Percentiles rank a stretch among this genome's conserved stretches.
These are phyloP conservation scores for Drosophila equinoxialis DNA, from an alignment of 1,140 invertebrate genomes.

Conservation along the genomic window DNA sequence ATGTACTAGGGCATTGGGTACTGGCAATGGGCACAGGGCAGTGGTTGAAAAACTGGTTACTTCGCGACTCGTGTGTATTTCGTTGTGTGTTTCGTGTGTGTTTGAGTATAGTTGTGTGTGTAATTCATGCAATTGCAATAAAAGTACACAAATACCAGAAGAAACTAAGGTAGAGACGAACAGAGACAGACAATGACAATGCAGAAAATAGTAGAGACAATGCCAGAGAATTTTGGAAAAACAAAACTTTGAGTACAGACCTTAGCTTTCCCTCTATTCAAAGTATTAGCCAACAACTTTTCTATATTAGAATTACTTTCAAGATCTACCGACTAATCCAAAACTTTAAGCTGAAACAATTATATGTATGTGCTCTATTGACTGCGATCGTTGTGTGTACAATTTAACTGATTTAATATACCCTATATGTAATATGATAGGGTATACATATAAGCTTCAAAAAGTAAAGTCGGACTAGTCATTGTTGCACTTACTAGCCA, in stretches of 20 bases:
- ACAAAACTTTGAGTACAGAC: background rate
- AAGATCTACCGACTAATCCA: too few relatives aligned
- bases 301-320: too few relatives aligned
- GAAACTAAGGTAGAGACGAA: constrained; percentile 22
- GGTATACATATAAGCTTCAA: background rate
- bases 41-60: constrained; percentile 58
- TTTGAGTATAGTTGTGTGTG: constrained; percentile 6
- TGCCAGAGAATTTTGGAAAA: constrained; percentile 12
- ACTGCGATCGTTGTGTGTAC: too few relatives aligned
- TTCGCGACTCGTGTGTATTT: constrained; percentile 10
- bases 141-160: constrained; percentile 40
- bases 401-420: too few relatives aligned
- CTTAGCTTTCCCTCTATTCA: background rate
- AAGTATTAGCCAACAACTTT: too few relatives aligned
- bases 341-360: too few relatives aligned
- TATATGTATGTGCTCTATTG: too few relatives aligned
- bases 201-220: constrained; percentile 40
- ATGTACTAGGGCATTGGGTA: constrained; percentile 44
- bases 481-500: constrained; percentile 67
- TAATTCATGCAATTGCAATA: constrained; percentile 62
- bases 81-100: background rate
- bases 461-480: constrained; percentile 61
- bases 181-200: constrained; percentile 19
- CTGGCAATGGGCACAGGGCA: constrained; percentile 13
- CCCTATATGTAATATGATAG: too few relatives aligned